Evolutionary conservation across 2,113 vertebrate species (phyloP).

Genomic region (Carlito syrichta): DNA sequence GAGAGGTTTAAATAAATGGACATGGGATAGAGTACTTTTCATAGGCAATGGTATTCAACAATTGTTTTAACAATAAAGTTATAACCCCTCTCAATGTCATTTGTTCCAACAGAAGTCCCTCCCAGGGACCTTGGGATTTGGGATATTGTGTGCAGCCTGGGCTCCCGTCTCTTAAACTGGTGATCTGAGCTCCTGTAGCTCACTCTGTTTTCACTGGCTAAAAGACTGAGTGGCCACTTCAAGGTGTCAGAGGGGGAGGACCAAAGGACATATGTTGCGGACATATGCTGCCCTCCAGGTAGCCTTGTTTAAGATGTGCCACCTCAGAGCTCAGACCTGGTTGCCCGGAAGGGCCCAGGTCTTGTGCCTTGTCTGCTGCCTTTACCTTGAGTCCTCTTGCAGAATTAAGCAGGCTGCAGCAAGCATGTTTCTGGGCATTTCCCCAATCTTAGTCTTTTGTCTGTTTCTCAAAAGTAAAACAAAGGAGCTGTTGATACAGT

Average conservation of each 20-base stretch:
- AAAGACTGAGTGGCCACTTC: not conserved
- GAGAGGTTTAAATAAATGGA: not conserved
- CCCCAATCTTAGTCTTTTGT: not conserved
- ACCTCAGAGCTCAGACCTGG: not conserved
- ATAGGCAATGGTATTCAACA: fast-evolving
- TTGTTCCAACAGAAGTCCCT: not conserved
- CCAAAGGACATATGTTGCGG: not conserved
- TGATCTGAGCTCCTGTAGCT: not conserved
- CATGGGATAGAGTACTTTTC: fast-evolving
- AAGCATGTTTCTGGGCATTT: fast-evolving
- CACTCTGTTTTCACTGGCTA: not conserved
- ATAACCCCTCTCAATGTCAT: not conserved
- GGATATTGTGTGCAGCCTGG: not conserved
- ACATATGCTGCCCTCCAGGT: not conserved
- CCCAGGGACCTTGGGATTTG: not conserved
- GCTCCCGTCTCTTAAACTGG: not conserved
- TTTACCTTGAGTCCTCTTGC: not conserved
- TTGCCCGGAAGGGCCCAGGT: not conserved
- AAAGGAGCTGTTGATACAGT: no score
- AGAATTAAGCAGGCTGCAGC: fast-evolving
- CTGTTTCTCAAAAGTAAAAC: not conserved
- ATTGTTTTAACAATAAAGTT: not conserved
- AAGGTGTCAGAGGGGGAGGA: not conserved
- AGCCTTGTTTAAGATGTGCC: not conserved
- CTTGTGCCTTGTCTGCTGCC: fast-evolving